Base-by-base conservation (phyloP, 2,797 vertebrate genomes). In the Anguilla marmorata region DNA sequence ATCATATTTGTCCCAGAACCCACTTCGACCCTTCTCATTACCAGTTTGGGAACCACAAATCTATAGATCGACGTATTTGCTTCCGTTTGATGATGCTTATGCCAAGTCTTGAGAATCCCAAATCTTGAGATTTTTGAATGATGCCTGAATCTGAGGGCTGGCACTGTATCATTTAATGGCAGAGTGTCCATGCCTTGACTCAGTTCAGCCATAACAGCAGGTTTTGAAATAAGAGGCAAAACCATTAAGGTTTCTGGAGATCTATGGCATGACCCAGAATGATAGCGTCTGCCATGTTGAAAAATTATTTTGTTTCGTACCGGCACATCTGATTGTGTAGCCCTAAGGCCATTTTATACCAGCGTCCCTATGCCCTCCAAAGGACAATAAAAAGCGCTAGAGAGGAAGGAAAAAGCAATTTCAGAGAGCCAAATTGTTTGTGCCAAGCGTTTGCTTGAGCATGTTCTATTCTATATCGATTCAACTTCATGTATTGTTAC, bases 371-470 rank as follows among this genome's bases (percentile, higher is more conserved):
- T 82, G 45, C 45, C 79, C 79, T 82, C 79, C 24, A n/a, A 4
- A 41, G 79, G 41, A 24, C 45, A 24, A 82, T 82, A 82, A 37
- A 76, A 16, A 76, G 33, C 12, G 8, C 11, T 11, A 2, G 33
- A 11, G 12, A 14, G 4, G 16, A 76, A 48, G 37, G 37, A 82
- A 45, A 82, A 48, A 82, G 45, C 79, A 24, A 82, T 48, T 82
- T 48, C 41, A 82, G 19, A 82, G 45, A 50, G 79, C 79, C 16
- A 48, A 50, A 48, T 82, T 82, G 79, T 50, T 82, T 82, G 41
- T n/a, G 45, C 79, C 41, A n/a, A 82, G 27, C 24, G 45, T 21
- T 82, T 48, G 41, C 45, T 82, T n/a, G 79, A 82, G 45, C 41
- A 48, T 82, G 41, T n/a, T 48, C 79, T 45, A 19, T 82, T 24